Evolutionary conservation across 2,888 invertebrate genomes (phyloP).

Genomic region (Neoaliturus tenellus): DNA sequence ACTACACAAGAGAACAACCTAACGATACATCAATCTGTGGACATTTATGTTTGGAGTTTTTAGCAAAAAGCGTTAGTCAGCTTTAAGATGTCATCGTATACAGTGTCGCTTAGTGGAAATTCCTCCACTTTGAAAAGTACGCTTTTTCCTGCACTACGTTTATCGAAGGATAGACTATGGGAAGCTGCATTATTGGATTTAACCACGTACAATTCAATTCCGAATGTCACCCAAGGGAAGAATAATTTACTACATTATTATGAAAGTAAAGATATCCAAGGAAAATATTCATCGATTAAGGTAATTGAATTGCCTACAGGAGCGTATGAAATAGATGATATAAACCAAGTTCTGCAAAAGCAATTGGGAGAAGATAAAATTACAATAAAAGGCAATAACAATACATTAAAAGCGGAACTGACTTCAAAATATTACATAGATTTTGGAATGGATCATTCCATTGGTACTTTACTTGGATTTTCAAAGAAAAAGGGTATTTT

Average conservation of each 20-base stretch:
- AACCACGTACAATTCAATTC: conserved; percentile 42
- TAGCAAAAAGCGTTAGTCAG: conserved; percentile 15
- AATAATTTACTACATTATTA: conserved; percentile 32
- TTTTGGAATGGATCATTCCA: background rate
- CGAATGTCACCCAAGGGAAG: background rate
- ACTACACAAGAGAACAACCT: background rate
- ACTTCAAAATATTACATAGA: conserved; percentile 8
- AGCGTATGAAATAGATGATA: conserved; percentile 40
- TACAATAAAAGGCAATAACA: conserved; percentile 15
- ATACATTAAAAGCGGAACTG: background rate
- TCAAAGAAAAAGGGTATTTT: background rate
- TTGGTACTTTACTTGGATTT: conserved; percentile 10
- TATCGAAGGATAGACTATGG: background rate
- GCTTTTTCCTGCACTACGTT: conserved; percentile 21
- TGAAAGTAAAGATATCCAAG: background rate
- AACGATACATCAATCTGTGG: background rate
- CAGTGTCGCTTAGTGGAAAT: conserved; percentile 8
- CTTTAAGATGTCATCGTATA: conserved; percentile 40
- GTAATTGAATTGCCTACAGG: background rate
- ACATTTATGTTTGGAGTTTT: conserved; percentile 45
- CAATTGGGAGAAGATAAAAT: background rate
- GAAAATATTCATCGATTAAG: background rate
- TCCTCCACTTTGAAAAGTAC: background rate
- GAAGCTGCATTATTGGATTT: conserved; percentile 20
- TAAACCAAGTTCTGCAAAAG: background rate